phyloP scores from a whole-genome alignment of 2,113 vertebrate genomes.

The Manacus vitellinus region DNA sequence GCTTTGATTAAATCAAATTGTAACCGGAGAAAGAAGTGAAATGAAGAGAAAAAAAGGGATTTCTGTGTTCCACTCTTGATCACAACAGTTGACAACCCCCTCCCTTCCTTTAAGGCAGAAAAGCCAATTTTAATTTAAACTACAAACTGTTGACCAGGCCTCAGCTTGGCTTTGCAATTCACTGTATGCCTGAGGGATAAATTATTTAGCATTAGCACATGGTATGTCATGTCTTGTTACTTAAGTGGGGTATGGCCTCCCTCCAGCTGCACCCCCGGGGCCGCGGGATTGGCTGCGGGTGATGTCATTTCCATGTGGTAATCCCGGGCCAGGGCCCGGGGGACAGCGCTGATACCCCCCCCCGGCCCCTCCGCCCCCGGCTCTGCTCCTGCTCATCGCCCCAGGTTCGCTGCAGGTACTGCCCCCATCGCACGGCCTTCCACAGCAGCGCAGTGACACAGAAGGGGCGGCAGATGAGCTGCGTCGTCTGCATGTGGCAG shows the following conservation, averaged over 20 bases:
- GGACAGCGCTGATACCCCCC: not conserved
- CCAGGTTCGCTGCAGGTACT: conserved; percentile 54
- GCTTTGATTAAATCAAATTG: not conserved
- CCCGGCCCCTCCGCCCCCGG: not conserved
- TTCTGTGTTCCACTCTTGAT: not conserved
- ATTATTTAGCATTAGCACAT: conserved; percentile 67
- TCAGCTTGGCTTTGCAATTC: conserved; percentile 52
- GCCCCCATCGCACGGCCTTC: conserved; percentile 28
- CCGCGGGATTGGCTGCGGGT: conserved; percentile 47
- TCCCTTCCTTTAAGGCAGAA: not conserved
- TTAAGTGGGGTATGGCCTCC: conserved; percentile 63
- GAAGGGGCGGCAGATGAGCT: conserved; percentile 48
- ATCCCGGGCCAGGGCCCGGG: conserved; percentile 1
- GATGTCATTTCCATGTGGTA: conserved; percentile 69
- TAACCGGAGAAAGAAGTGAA: not conserved
- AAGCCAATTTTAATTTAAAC: conserved; percentile 64
- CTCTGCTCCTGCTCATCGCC: conserved; percentile 20
- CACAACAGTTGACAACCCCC: not conserved
- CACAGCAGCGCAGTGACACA: not conserved
- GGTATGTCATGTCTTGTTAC: conserved; percentile 65
- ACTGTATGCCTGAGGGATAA: conserved; percentile 59
- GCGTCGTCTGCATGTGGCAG: not conserved
- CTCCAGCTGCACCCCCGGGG: conserved; percentile 48
- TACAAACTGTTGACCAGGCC: conserved; percentile 60
- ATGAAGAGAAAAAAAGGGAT: accelerated